Evolutionary conservation across 2,113 vertebrate genomes (phyloP), one percentile per base, ranked within the genome.

Genomic region (Nettapus auritus): DNA sequence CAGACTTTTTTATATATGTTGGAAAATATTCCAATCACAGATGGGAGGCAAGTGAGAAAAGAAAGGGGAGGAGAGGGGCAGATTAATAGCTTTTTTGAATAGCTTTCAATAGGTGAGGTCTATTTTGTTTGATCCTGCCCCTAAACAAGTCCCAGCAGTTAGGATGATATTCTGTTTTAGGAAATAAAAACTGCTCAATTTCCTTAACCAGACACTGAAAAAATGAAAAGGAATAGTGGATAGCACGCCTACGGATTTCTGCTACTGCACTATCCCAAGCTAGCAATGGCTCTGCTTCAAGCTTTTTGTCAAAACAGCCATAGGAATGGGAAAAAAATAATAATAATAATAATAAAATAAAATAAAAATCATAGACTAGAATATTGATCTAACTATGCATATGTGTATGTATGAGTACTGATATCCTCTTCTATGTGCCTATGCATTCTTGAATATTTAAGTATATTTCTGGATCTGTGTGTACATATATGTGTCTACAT

Each of bases 1-100:
- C 22, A 85, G 44, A 18, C 52, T 91, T 60, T 91, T 94, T 91
- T 97, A 91, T 94, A 88, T 82, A 44, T 91, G 89, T 88, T 25
- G 3, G 40, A 85, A 88, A 77, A 74, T 12, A 79, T 60, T 4
- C 3, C 9, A 40, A 6, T 66, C 48, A 62, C 20, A 96, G 86
- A 81, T 87, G 56, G 36, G n/a, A 95, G 42, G 87, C 34, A 59
- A 97, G 67, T 87, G 77, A 44, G 68, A 74, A 15, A 16, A 23
- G 40, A 92, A 73, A 67, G 44, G 46, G 20, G 46, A 8, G 20
- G 46, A 20, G 20, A 9, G 10, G 1, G 57, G 75, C 67, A 90
- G 88, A 81, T 14, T 36, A 94, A 21, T 14, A 53, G 46, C 46
- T 48, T 48, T 48, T 48, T 21, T 48, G 46, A 48, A 48, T 48